Base-by-base conservation (phyloP, 2,888 invertebrate genomes). In the Zele albiditarsus region DNA sequence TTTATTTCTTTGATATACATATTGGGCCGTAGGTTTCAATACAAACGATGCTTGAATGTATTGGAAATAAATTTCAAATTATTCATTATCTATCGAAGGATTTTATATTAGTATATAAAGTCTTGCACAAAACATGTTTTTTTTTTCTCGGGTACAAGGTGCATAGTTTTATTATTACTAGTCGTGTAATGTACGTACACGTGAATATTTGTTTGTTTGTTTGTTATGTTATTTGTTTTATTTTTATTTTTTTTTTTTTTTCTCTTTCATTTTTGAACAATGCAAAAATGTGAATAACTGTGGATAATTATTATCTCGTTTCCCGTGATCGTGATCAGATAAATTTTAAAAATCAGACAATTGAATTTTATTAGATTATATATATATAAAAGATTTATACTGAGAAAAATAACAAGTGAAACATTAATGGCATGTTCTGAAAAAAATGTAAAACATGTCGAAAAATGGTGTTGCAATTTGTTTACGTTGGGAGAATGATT, bases 1-100 rank as follows among this genome's bases (percentile, higher is more conserved):
- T 74, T 65, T 38, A 68, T 75, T 74, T 68, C 66, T 72, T 68
- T 67, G 33, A 67, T 69, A 71, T 71, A 72, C 46, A 71, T 75
- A 38, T 76, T 73, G 71, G 67, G 65, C 53, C 63, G 33, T 75
- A 77, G 58, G 38, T 42, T 70, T 74, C 49, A 46, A 25, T 57
- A 71, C 68, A 75, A 65, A 73, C 53, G 67, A 33, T 73, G 69
- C 20, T 68, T 62, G 62, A 27, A 31, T 69, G 38, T 73, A 42
- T 73, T 28, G 28, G 62, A 46, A 23, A 69, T 60, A 20, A 68
- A 62, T 38, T 68, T 57, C 27, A 31, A 66, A 31, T 72, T 46
- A 28, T 25, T 63, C 23, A 27, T 25, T 38, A 28, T n/a, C 23
- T 42, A 27, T 23, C 16, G 28, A 2, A 31, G 25, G 27, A 46